Evolutionary conservation across 1,140 invertebrate species (phyloP).

Genomic region (Agrilus planipennis): DNA sequence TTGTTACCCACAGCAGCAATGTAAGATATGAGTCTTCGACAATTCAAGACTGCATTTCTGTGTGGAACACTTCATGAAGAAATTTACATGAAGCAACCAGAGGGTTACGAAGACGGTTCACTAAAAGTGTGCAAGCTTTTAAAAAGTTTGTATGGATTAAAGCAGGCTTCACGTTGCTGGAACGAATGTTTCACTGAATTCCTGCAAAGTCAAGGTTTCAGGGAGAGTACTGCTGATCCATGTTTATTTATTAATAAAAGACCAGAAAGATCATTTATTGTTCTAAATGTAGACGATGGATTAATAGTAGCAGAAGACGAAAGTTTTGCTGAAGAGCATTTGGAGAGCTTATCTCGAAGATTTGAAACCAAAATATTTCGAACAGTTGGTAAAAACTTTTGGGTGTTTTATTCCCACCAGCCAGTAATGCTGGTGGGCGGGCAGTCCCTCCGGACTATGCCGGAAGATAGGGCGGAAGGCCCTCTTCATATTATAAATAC

Average conservation of each 20-base stretch:
- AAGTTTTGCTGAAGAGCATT: too few relatives aligned
- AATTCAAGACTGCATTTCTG: constrained; percentile 18
- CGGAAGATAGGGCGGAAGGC: too few relatives aligned
- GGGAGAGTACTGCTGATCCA: constrained; percentile 15
- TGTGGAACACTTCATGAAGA: constrained; percentile 33
- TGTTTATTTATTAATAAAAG: constrained; percentile 13
- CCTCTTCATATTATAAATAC: too few relatives aligned
- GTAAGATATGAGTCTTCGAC: constrained; percentile 2
- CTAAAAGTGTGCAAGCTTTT: constrained; percentile 24
- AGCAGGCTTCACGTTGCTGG: constrained; percentile 29
- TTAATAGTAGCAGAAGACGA: too few relatives aligned
- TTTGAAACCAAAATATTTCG: too few relatives aligned
- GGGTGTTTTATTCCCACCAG: too few relatives aligned
- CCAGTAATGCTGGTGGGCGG: too few relatives aligned
- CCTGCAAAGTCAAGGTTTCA: constrained; percentile 17
- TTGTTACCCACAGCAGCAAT: constrained; percentile 17
- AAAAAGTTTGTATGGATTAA: constrained; percentile 30
- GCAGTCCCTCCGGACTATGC: too few relatives aligned
- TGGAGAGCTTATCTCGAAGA: too few relatives aligned
- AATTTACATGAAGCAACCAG: constrained; percentile 33
- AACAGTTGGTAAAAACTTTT: too few relatives aligned
- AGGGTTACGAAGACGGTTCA: constrained; percentile 23
- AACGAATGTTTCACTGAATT: constrained; percentile 16
- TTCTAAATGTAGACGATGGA: too few relatives aligned
- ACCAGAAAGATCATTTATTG: not conserved